Percentiles rank a stretch among this genome's conserved stretches.
Evolutionary conservation across 2,113 vertebrate genomes (phyloP).

Genomic region (Copsychus sechellarum): DNA sequence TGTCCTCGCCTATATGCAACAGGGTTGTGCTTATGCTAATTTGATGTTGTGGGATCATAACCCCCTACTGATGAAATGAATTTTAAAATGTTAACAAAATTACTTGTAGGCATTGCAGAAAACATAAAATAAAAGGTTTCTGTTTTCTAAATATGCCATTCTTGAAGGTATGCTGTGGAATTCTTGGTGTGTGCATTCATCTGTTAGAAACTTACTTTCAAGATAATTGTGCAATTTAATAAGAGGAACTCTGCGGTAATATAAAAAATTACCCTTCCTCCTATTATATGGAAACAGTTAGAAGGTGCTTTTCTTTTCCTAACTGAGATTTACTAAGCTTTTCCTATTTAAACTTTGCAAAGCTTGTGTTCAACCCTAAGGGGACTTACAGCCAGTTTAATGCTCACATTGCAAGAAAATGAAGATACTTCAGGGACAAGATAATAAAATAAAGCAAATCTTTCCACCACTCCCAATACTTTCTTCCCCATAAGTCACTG

Average conservation of each 20-base stretch:
- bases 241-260: constrained; percentile 8
- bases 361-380: background rate
- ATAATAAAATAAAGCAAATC: background rate
- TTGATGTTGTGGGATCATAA: constrained; percentile 16
- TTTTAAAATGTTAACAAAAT: constrained; percentile 35
- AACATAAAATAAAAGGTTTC: background rate
- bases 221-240: constrained; percentile 36
- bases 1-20: background rate
- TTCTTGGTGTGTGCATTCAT: background rate
- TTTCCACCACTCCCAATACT: background rate
- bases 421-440: background rate
- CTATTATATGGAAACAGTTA: constrained; percentile 8
- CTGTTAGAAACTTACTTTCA: constrained; percentile 1
- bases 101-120: constrained; percentile 18
- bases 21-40: constrained; percentile 6
- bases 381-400: background rate
- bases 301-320: constrained; percentile 19
- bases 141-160: constrained; percentile 10
- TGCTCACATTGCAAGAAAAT: background rate
- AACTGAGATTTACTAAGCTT: background rate
- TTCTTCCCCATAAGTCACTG: background rate
- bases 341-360: constrained; percentile 9
- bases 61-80: constrained; percentile 1
- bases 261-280: background rate
- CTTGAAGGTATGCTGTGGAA: background rate